Percentiles rank a stretch among this genome's conserved stretches.
Conservation (phyloP, 2,888 invertebrate genomes). For the Hetaerina titia region DNA sequence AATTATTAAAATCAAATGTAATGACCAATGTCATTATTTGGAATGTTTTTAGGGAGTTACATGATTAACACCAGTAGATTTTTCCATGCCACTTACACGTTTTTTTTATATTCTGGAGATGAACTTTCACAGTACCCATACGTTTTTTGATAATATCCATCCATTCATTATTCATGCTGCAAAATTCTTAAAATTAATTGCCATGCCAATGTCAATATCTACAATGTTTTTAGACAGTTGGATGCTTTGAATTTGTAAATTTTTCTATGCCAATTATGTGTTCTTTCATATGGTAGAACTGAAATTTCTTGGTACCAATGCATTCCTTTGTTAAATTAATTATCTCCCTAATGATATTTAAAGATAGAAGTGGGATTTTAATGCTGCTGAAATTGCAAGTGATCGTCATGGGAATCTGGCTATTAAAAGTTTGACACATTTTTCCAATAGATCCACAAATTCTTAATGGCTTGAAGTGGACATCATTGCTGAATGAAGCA, state of each 20-base stretch:
- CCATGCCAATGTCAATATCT: no score
- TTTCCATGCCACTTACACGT: background rate
- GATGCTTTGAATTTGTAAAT: background rate
- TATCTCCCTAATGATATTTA: background rate
- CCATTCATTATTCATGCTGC: background rate
- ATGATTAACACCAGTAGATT: background rate
- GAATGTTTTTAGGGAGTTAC: background rate
- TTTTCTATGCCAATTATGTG: background rate
- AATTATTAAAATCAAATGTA: no score
- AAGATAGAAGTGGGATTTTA: background rate
- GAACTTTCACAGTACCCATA: background rate
- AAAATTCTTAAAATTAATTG: no score
- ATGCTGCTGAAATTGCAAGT: background rate
- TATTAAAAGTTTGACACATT: constrained; percentile 3
- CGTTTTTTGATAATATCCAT: background rate
- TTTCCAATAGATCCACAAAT: constrained; percentile 76
- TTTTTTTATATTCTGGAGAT: no score
- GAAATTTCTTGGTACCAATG: background rate
- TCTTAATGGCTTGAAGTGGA: constrained; percentile 77
- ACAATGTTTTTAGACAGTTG: no score
- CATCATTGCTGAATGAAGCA: constrained; percentile 75
- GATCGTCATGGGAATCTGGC: background rate
- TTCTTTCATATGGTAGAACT: background rate
- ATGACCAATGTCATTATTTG: background rate
- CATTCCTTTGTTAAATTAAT: background rate